These are phyloP conservation scores for Pituophis catenifer DNA, from an alignment of 2,113 vertebrate species.

Conservation along the genomic window DNA sequence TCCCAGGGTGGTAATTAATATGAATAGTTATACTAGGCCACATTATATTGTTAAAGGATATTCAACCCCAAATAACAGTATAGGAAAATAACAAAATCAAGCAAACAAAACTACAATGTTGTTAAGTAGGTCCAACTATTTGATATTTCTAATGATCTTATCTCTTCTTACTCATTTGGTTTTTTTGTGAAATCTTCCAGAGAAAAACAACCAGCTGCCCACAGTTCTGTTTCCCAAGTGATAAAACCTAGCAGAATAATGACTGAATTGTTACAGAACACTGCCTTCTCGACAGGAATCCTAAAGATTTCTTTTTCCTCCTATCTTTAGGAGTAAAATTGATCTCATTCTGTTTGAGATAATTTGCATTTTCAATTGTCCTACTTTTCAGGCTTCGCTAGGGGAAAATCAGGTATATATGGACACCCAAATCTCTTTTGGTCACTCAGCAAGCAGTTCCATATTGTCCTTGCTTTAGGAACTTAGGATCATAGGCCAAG, in stretches of 20 bases:
- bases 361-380: not conserved
- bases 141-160: constrained; percentile 12
- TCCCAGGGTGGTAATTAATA: not conserved
- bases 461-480: not conserved
- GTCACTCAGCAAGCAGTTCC: too few relatives aligned
- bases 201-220: constrained; percentile 13
- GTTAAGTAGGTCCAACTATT: constrained; percentile 19
- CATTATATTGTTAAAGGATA: not conserved
- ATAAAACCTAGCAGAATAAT: constrained; percentile 10
- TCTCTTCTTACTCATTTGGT: constrained; percentile 7
- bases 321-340: not conserved
- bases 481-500: not conserved
- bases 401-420: not conserved
- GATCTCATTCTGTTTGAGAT: not conserved
- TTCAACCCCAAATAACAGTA: not conserved
- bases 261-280: not conserved
- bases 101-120: not conserved
- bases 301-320: not conserved
- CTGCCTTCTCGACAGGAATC: not conserved
- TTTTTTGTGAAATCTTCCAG: not conserved
- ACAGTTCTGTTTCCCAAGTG: not conserved
- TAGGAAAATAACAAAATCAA: not conserved
- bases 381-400: not conserved
- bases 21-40: not conserved
- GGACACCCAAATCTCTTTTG: accelerated